Evolutionary conservation across 2,797 vertebrate genomes (phyloP).

Genomic region (Tokudaia muenninki): DNA sequence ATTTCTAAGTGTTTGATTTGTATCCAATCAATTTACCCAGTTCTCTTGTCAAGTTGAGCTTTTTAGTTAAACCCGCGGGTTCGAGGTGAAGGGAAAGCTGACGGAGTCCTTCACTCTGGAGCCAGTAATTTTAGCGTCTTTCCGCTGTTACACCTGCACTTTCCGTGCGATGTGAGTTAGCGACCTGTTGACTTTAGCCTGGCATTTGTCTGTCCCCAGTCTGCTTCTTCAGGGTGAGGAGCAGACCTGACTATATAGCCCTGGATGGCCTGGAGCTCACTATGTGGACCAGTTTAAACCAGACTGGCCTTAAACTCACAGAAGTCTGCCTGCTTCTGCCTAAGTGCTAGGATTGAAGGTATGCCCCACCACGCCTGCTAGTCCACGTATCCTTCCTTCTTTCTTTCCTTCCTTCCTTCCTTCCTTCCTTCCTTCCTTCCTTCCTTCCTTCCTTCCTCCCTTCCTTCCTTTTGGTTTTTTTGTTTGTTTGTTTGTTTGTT

Average conservation of each 20-base stretch:
- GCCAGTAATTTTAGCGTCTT: background rate
- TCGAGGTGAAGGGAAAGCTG: background rate
- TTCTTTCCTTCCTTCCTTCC: too few species aligned
- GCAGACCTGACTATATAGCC: background rate
- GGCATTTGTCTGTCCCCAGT: background rate
- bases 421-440: too few species aligned
- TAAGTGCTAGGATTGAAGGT: background rate
- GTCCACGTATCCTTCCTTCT: background rate
- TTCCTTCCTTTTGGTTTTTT: too few species aligned
- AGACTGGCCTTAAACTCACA: background rate
- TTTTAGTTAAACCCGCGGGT: slow-evolving; percentile 38
- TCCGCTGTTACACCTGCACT: background rate
- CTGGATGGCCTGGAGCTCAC: background rate
- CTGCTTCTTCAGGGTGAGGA: background rate
- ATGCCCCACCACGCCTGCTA: rapidly evolving
- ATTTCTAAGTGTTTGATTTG: slow-evolving; percentile 62
- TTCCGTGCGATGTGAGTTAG: background rate
- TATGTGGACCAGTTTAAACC: background rate
- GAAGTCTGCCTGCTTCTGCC: background rate
- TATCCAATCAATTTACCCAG: slow-evolving; percentile 44
- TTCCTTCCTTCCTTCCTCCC: too few species aligned
- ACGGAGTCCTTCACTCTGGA: background rate
- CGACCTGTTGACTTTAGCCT: background rate
- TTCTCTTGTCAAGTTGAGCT: slow-evolving; percentile 44
- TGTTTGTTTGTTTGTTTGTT: too few species aligned